These are phyloP conservation scores for Trematocara zebra DNA, from an alignment of 2,113 vertebrate species.

Conservation along the genomic window DNA sequence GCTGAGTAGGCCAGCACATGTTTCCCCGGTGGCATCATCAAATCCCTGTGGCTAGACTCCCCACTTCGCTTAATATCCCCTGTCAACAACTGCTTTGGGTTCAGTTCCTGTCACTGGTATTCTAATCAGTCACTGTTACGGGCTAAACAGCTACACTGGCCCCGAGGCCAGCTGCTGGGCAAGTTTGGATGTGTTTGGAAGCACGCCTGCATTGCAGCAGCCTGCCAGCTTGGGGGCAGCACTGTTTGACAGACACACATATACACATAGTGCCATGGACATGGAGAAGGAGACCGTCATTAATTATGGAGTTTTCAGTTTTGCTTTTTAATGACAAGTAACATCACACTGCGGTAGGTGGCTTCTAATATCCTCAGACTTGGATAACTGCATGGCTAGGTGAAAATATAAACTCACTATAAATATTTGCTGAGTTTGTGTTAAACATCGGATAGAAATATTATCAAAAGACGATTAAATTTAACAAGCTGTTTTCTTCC, in stretches of 20 bases:
- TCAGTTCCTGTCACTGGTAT: constrained; percentile 45
- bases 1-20: constrained; percentile 48
- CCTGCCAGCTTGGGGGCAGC: constrained; percentile 38
- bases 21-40: constrained; percentile 58
- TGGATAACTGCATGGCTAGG: neutral
- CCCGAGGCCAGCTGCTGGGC: constrained; percentile 41
- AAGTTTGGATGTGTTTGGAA: constrained; percentile 47
- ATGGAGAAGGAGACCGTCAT: neutral
- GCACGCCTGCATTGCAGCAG: constrained; percentile 21
- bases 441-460: neutral
- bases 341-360: neutral
- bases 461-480: neutral
- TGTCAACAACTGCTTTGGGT: constrained; percentile 66
- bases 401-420: neutral
- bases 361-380: neutral
- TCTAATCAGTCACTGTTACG: constrained; percentile 58
- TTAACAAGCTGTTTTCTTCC: neutral
- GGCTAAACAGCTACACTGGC: constrained; percentile 34
- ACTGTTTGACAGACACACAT: constrained; percentile 3
- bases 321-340: neutral
- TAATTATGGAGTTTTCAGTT: neutral
- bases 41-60: constrained; percentile 43
- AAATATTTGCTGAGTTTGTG: neutral
- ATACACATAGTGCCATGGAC: neutral
- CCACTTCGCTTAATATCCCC: constrained; percentile 55